Evolutionary conservation across 2,113 vertebrate species (phyloP).

Genomic region (Montifringilla adamsi): DNA sequence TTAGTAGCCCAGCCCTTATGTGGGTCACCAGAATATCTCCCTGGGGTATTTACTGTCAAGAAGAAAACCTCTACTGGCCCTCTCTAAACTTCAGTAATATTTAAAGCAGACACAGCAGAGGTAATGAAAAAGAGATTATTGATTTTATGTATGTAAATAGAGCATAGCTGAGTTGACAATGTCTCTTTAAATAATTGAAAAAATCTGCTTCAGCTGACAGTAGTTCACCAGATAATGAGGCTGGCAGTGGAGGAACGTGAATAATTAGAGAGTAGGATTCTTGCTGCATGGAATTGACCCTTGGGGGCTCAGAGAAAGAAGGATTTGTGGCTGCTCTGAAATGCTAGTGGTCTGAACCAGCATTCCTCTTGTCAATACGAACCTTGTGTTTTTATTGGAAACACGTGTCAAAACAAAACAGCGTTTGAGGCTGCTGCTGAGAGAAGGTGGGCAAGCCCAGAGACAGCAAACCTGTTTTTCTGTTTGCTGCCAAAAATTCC

Average conservation of each 20-base stretch:
- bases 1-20: not conserved
- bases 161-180: not conserved
- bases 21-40: not conserved
- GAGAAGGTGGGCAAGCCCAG: conserved; percentile 24
- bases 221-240: conserved; percentile 20
- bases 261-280: conserved; percentile 18
- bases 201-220: conserved; percentile 13
- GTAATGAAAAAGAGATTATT: not conserved
- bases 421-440: not conserved
- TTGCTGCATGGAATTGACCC: conserved; percentile 34
- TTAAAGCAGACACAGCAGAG: not conserved
- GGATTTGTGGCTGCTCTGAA: conserved; percentile 55
- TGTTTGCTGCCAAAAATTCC: conserved; percentile 47
- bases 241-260: conserved; percentile 11
- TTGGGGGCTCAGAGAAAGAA: conserved; percentile 43
- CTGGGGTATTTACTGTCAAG: not conserved
- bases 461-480: conserved; percentile 15
- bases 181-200: conserved; percentile 21
- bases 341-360: conserved; percentile 41
- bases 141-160: not conserved
- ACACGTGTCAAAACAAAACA: conserved; percentile 66
- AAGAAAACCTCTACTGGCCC: not conserved
- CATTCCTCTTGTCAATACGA: conserved; percentile 66
- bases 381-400: conserved; percentile 69
- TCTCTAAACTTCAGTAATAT: not conserved